Conservation (phyloP, 2,113 vertebrate genomes). For the Paedocypris sp. region DNA sequence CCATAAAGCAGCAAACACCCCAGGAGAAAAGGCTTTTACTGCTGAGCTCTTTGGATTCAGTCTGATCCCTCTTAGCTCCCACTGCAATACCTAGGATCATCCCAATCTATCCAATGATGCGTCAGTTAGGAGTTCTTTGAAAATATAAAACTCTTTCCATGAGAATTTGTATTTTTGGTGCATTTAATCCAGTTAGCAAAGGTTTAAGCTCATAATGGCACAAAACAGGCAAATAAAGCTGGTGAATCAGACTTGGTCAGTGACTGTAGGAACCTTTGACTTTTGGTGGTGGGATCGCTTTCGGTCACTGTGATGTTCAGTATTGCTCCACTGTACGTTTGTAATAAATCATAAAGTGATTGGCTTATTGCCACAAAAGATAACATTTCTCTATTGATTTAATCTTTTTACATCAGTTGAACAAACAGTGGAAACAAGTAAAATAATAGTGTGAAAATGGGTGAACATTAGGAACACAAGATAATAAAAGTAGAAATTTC, state of each 20-base stretch:
- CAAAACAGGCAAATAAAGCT: background rate
- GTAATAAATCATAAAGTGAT: no score
- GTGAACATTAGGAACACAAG: no score
- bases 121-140: slow-evolving; percentile 18
- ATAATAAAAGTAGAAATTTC: no score
- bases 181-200: background rate
- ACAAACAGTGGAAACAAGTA: no score
- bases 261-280: background rate
- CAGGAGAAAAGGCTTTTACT: slow-evolving; percentile 12
- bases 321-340: no score
- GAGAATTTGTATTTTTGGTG: background rate
- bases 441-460: no score
- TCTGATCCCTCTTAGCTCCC: slow-evolving; percentile 18
- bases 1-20: background rate
- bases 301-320: no score
- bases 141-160: background rate
- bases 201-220: background rate
- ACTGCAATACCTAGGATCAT: slow-evolving; percentile 16
- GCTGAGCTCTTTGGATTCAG: slow-evolving; percentile 23
- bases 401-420: no score
- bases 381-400: no score
- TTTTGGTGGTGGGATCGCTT: no score
- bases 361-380: no score
- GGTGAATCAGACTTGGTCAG: background rate
- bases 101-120: slow-evolving; percentile 23